Evolutionary conservation across 2,113 vertebrate species (phyloP).

Genomic region (Vanacampus margaritifer): DNA sequence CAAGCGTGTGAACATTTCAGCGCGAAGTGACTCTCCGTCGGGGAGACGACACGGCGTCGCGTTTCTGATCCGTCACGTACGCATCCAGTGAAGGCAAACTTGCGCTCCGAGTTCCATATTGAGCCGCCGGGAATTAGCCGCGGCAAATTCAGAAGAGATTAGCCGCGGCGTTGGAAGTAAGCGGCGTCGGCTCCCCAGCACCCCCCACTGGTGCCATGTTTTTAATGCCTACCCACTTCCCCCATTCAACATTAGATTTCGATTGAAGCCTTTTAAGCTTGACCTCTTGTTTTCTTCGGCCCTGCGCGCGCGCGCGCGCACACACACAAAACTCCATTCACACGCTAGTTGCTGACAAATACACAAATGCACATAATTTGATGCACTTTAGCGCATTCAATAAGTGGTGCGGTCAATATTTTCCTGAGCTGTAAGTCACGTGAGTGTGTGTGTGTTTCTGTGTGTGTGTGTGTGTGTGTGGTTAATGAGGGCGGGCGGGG

Average conservation of each 20-base stretch:
- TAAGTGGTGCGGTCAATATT: slow-evolving; percentile 48
- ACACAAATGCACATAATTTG: slow-evolving; percentile 40
- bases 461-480: slow-evolving; percentile 12
- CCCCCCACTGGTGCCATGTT: slow-evolving; percentile 50
- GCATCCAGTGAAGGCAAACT: slow-evolving; percentile 7
- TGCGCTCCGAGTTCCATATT: slow-evolving; percentile 7
- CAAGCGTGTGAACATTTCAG: slow-evolving; percentile 8
- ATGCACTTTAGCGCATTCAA: slow-evolving; percentile 55
- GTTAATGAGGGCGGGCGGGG: slow-evolving; percentile 44
- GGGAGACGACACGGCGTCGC: slow-evolving; percentile 13
- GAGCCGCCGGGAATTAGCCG: slow-evolving; percentile 30
- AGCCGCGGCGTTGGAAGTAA: background rate
- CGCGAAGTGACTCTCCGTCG: slow-evolving; percentile 11
- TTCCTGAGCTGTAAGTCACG: slow-evolving; percentile 47
- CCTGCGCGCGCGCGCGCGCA: too few species aligned
- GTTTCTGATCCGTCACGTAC: slow-evolving; percentile 13
- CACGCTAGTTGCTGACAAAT: slow-evolving; percentile 31
- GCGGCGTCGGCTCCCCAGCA: slow-evolving; percentile 45
- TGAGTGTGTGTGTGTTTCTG: slow-evolving; percentile 3
- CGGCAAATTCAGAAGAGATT: slow-evolving; percentile 15
- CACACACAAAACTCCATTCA: background rate
- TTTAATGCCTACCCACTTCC: background rate
- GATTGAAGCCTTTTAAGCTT: slow-evolving; percentile 12
- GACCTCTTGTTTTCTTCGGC: background rate
- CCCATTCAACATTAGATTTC: slow-evolving; percentile 21